phyloP scores from a whole-genome alignment of 2,113 vertebrate species.

The Ailurus styani region DNA sequence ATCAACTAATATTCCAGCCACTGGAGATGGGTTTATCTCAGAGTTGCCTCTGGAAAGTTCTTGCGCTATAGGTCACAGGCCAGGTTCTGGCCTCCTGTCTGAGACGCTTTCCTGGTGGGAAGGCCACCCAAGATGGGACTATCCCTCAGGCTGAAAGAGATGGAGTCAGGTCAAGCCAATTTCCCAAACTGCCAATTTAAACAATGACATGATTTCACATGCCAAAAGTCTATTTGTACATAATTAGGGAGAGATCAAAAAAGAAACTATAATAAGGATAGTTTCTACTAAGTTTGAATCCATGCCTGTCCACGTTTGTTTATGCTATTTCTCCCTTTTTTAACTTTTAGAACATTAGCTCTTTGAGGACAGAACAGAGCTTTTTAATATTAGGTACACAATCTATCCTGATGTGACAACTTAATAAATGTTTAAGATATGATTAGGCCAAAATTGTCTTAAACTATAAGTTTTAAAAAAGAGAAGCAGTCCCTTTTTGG shows the following conservation, averaged over 20 bases:
- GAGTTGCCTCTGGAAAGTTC: background rate
- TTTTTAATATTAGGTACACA: background rate
- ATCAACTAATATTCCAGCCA: background rate
- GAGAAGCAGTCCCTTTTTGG: background rate
- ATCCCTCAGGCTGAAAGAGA: background rate
- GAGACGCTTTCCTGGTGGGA: background rate
- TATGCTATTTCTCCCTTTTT: background rate
- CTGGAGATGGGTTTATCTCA: background rate
- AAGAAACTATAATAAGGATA: background rate
- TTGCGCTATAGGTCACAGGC: background rate
- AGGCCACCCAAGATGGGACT: slow-evolving; percentile 2
- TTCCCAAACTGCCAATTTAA: slow-evolving; percentile 13
- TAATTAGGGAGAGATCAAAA: background rate
- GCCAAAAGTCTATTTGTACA: slow-evolving; percentile 11
- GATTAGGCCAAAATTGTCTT: background rate
- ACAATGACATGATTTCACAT: background rate
- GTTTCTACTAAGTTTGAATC: background rate
- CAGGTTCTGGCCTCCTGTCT: background rate
- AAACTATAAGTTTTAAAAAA: background rate
- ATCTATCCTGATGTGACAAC: background rate
- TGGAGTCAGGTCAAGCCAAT: background rate
- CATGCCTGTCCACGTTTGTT: background rate
- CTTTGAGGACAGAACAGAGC: background rate
- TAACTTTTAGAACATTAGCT: background rate
- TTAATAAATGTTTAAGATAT: background rate